Evolutionary conservation across 2,797 vertebrate species (phyloP).

Genomic region (Hippocampus kuda): DNA sequence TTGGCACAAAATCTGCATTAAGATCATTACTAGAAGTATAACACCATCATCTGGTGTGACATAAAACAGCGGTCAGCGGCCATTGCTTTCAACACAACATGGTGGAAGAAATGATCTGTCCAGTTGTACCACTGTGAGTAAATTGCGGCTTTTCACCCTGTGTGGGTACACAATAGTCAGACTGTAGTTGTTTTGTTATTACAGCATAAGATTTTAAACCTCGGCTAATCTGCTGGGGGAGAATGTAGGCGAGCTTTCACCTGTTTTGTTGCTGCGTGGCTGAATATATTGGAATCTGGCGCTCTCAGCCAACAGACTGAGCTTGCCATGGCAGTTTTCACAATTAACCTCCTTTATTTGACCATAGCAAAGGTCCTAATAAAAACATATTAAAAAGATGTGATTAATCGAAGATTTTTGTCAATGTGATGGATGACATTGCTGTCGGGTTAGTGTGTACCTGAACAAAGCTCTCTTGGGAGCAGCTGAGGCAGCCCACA

Average conservation of each 20-base stretch:
- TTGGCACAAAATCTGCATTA: too few relatives aligned
- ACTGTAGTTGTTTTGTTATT: slow-evolving; percentile 6
- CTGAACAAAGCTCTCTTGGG: slow-evolving; percentile 60
- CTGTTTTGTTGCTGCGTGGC: slow-evolving; percentile 52
- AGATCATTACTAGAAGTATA: background rate
- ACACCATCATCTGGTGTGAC: too few relatives aligned
- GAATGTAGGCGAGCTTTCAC: slow-evolving; percentile 40
- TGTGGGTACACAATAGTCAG: background rate
- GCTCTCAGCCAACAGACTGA: slow-evolving; percentile 66
- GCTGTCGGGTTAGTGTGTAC: slow-evolving; percentile 35
- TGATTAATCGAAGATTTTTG: background rate
- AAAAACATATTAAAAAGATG: background rate
- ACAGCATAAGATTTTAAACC: slow-evolving; percentile 9
- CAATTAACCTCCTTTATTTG: slow-evolving; percentile 69
- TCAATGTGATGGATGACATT: background rate
- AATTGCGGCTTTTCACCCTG: background rate
- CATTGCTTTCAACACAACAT: background rate
- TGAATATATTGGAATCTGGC: slow-evolving; percentile 67
- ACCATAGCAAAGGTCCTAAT: slow-evolving; percentile 67
- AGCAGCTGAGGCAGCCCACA: slow-evolving; percentile 70
- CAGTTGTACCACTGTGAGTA: background rate
- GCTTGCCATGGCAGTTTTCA: slow-evolving; percentile 69
- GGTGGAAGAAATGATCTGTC: background rate
- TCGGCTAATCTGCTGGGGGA: slow-evolving; percentile 12
- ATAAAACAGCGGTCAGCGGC: background rate